Evolutionary conservation across 2,113 vertebrate genomes (phyloP).

Genomic region (Grus americana): DNA sequence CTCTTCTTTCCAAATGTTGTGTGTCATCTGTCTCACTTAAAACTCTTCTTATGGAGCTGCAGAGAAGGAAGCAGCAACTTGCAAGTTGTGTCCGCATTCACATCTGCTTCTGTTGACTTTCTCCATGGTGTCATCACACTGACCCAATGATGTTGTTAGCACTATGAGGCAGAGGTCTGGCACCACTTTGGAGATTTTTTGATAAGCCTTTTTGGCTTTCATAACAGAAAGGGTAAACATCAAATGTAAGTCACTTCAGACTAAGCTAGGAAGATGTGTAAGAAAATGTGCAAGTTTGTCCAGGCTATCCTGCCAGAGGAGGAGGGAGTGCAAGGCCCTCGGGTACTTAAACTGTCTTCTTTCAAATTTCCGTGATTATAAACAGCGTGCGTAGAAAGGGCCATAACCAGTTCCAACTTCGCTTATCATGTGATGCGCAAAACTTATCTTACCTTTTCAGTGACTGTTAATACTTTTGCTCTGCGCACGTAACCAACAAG

Average conservation of each 20-base stretch:
- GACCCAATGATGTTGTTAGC: neutral
- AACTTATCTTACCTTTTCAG: neutral
- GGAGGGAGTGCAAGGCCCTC: neutral
- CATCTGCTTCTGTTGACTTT: neutral
- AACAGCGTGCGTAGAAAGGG: neutral
- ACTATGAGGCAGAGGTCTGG: neutral
- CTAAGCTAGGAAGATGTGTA: neutral
- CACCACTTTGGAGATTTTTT: neutral
- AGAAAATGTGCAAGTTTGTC: neutral
- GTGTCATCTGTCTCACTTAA: neutral
- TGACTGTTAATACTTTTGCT: neutral
- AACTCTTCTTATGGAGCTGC: neutral
- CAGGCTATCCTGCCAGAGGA: neutral
- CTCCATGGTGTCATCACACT: rapidly evolving
- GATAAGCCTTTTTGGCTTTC: neutral
- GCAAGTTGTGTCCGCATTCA: neutral
- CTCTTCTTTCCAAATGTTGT: neutral
- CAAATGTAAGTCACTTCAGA: neutral
- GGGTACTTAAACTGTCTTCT: neutral
- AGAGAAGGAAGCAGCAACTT: neutral
- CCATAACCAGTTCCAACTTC: neutral
- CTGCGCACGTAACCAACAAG: neutral
- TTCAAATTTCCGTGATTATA: neutral
- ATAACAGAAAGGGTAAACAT: neutral
- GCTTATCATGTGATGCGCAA: neutral